Evolutionary conservation across 2,888 invertebrate genomes (phyloP).

Genomic region (Stenoptilia bipunctidactyla): DNA sequence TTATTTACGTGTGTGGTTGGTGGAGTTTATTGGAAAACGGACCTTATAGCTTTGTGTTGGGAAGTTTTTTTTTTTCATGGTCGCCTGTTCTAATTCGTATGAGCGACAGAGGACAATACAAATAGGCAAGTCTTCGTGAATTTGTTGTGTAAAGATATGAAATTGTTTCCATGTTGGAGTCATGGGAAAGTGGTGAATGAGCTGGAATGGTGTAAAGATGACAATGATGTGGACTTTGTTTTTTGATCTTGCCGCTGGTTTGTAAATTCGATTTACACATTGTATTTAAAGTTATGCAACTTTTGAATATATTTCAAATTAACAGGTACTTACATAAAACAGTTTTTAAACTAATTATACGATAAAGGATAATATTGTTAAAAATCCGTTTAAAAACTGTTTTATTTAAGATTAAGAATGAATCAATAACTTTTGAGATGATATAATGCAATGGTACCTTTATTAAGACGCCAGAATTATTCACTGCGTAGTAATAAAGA

Average conservation of each 20-base stretch:
- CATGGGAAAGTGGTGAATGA: slow-evolving; percentile 44
- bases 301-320: too few relatives aligned
- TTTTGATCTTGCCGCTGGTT: neutral
- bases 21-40: neutral
- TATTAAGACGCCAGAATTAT: too few relatives aligned
- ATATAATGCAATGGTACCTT: too few relatives aligned
- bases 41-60: slow-evolving; percentile 9
- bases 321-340: too few relatives aligned
- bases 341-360: too few relatives aligned
- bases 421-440: too few relatives aligned
- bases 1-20: neutral
- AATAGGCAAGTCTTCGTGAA: slow-evolving; percentile 57
- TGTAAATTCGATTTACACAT: too few relatives aligned
- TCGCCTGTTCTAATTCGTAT: slow-evolving; percentile 53
- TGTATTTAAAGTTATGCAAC: too few relatives aligned
- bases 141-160: slow-evolving; percentile 62
- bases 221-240: neutral
- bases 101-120: slow-evolving; percentile 61
- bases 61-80: slow-evolving; percentile 32
- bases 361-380: too few relatives aligned
- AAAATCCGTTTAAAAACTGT: too few relatives aligned
- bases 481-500: too few relatives aligned
- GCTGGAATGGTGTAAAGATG: slow-evolving; percentile 14
- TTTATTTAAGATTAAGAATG: too few relatives aligned
- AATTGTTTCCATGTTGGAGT: slow-evolving; percentile 52